Conservation (phyloP, 2,113 vertebrate genomes). For the Stegastes partitus region DNA sequence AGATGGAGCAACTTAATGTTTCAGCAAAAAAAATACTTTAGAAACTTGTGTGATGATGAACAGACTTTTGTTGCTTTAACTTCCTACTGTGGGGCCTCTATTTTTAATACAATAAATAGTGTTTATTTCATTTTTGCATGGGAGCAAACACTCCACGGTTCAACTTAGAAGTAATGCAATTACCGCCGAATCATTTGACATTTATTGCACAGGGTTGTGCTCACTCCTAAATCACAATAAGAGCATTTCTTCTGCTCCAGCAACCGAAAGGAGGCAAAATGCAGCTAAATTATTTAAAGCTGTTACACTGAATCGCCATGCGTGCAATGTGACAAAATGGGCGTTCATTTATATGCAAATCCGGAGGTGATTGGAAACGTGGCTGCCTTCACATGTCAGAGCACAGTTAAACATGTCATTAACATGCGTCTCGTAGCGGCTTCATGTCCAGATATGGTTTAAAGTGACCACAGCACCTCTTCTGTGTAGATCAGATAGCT, state of each 20-base stretch:
- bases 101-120: no score
- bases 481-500: conserved; percentile 1
- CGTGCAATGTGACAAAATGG: not conserved
- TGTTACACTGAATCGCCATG: not conserved
- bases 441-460: conserved; percentile 3
- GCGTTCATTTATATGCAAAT: conserved; percentile 47
- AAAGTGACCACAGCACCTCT: not conserved
- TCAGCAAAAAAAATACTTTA: no score
- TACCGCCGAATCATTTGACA: no score
- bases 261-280: not conserved
- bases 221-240: not conserved
- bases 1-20: no score
- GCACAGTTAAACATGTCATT: not conserved
- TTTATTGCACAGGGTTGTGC: no score
- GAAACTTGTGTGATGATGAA: no score
- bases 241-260: not conserved
- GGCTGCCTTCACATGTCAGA: not conserved
- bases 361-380: not conserved
- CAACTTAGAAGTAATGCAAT: no score
- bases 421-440: not conserved
- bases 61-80: no score
- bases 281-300: not conserved
- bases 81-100: no score
- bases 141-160: no score
- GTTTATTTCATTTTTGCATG: no score